Evolutionary conservation across 2,113 vertebrate species (phyloP).

Genomic region (Tachysurus vachellii): DNA sequence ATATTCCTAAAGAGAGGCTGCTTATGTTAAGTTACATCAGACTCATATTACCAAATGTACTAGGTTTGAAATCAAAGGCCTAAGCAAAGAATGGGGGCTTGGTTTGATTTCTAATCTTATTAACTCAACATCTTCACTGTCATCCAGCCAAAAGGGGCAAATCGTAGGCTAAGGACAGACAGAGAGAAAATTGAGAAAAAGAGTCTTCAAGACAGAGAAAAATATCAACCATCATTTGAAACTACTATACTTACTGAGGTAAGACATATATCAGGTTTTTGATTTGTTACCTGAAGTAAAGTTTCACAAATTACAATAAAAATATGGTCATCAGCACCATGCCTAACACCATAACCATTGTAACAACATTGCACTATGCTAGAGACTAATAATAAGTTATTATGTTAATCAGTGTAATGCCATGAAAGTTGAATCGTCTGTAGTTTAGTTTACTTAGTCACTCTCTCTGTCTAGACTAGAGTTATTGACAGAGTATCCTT

Average conservation of each 20-base stretch:
- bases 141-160: constrained; percentile 89
- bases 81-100: neutral
- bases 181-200: constrained; percentile 92
- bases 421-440: neutral
- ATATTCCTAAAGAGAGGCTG: neutral
- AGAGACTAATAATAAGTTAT: neutral
- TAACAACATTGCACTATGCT: neutral
- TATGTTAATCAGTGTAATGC: neutral
- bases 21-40: neutral
- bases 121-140: neutral
- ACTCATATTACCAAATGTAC: neutral
- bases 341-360: no score
- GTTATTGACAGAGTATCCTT: neutral
- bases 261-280: constrained; percentile 41
- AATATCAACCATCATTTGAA: constrained; percentile 88
- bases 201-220: constrained; percentile 84
- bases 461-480: neutral
- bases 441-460: neutral
- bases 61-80: neutral
- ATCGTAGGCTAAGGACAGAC: constrained; percentile 95
- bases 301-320: neutral
- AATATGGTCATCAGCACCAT: neutral
- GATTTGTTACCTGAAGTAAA: neutral
- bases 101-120: neutral
- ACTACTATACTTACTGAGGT: constrained; percentile 92